Base-by-base conservation (phyloP, 2,113 vertebrate genomes). In the Ptilorrhoa leucosticta region DNA sequence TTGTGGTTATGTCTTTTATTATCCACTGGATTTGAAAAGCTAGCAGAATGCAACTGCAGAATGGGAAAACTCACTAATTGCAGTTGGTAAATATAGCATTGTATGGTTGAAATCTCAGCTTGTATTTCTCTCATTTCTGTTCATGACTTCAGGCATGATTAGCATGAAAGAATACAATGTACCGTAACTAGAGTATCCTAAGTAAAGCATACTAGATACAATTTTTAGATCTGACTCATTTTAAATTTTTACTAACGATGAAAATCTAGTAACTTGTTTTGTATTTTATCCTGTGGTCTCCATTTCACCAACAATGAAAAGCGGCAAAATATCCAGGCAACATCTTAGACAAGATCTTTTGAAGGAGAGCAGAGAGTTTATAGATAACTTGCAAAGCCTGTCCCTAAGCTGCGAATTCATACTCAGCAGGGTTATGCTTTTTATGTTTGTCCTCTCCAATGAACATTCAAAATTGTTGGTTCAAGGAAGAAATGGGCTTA, bases 41-140 rank as follows among this genome's bases (percentile, higher is more conserved):
- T 47, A 87, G 83, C 91, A 90, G 82, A 94, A 94, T 88, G 71
- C 60, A 95, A 94, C 87, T 91, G 69, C 58, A 61, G 71, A 80
- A 95, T 91, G 84, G 86, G 94, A 97, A 93, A 84, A 61, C 45
- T 93, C 71, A 72, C 37, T 89, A 78, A 93, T 88, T 63, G 60
- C 60, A 68, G 18, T 78, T 88, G 77, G 79, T 87, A 95, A 93
- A 90, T 83, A 71, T 54, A 94, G 64, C 79, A 63, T 50, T 39
- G 44, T 77, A 39, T 72, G 44, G 37, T 24, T 83, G 54, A 88
- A 92, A 94, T 83, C 47, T 35, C 68, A 51, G 76, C 63, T 94
- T 90, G 24, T 83, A 27, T 90, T 93, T 73, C 50, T 88, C 19
- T 90, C 20, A 24, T 92, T 88, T 83, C 64, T 82, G 35, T 81